These are phyloP conservation scores for Junonia oenone DNA, from an alignment of 2,888 invertebrate genomes.

Conservation along the genomic window DNA sequence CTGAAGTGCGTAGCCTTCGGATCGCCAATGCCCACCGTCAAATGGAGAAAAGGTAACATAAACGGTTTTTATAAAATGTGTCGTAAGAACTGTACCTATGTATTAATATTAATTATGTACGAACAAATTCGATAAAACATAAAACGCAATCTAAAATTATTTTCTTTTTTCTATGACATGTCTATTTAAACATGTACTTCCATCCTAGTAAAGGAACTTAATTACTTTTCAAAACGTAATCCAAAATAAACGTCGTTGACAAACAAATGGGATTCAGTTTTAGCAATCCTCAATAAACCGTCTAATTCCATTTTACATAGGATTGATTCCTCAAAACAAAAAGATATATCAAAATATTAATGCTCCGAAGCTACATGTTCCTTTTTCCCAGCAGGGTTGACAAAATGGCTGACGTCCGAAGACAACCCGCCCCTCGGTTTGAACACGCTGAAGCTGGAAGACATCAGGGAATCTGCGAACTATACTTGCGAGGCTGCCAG, in stretches of 20 bases:
- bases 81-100: too few species aligned
- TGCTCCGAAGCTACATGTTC: neutral
- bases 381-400: constrained; percentile 64
- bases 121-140: too few species aligned
- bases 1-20: constrained; percentile 98
- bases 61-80: neutral
- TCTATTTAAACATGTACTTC: neutral
- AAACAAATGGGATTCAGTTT: too few species aligned
- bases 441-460: constrained; percentile 91
- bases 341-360: neutral
- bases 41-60: constrained; percentile 89
- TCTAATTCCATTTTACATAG: too few species aligned
- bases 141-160: too few species aligned
- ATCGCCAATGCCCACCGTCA: constrained; percentile 98
- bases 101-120: too few species aligned
- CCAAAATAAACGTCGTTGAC: too few species aligned
- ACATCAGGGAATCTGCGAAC: constrained; percentile 95
- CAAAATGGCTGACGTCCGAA: constrained; percentile 91
- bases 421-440: constrained; percentile 91
- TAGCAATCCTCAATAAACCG: too few species aligned
- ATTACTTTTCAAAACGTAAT: too few species aligned
- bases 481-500: constrained; percentile 98
- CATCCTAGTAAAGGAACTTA: too few species aligned
- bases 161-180: too few species aligned
- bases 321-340: too few species aligned